Base-by-base conservation (phyloP, 2,888 invertebrate species). In the Branchipolynoe longqiensis region DNA sequence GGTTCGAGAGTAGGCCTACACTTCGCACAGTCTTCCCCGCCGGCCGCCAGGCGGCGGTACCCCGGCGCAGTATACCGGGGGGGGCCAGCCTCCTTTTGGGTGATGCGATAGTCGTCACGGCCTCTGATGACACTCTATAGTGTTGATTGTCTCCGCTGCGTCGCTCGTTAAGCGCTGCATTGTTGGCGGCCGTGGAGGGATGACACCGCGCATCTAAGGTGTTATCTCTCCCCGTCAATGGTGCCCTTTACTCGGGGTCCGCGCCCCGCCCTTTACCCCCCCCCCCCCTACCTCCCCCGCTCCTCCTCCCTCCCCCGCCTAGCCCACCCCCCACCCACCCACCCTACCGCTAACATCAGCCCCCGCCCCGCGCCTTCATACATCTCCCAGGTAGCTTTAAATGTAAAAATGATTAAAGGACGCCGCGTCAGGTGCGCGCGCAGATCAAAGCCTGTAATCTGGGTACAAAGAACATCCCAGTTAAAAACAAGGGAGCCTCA, bases 51-150 rank as follows among this genome's bases (percentile, higher is more conserved):
- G 14, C 38, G 8, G n/a, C n/a, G n/a, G n/a, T n/a, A n/a, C n/a
- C n/a, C n/a, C n/a, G n/a, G n/a, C n/a, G n/a, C n/a, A n/a, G n/a
- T n/a, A n/a, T n/a, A n/a, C n/a, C n/a, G n/a, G n/a, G n/a, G 18
- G 8, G 36, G 18, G 62, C 31, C 62, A 31, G 22, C 69, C 1
- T 69, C 36, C 69, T 38, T 36, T 69, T 69, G 69, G 33, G 33
- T 48, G 18, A 18, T 18, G 48, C 8, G 33, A 14, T 18, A 69
- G 69, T 33, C 38, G 69, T 36, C 69, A 69, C 12, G 36, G 36
- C n/a, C 36, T 12, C 69, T 69, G 12, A 69, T 69, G 69, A 69
- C 36, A 69, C 38, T 25, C 69, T 69, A 69, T 69, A 69, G 69
- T 36, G 36, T 69, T 69, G 69, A 69, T 31, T 69, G 69, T 69